Evolutionary conservation across 1,140 invertebrate genomes (phyloP).

Genomic region (Bombus impatiens): DNA sequence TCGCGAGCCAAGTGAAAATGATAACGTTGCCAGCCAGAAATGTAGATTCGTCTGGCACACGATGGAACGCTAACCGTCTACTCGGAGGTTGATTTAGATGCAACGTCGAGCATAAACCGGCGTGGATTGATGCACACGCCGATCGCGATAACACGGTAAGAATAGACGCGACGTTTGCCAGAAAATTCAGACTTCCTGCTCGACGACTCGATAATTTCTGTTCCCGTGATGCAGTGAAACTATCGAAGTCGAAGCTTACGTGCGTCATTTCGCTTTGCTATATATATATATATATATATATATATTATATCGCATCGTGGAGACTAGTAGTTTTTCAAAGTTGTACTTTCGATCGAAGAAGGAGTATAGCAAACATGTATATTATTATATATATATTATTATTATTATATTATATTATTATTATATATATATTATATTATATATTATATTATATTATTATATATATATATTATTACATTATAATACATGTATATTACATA

Average conservation of each 20-base stretch:
- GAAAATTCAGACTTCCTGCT: slow-evolving; percentile 28
- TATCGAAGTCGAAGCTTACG: neutral
- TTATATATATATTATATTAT: no score
- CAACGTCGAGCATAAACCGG: slow-evolving; percentile 22
- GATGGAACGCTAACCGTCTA: slow-evolving; percentile 47
- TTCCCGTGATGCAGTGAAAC: neutral
- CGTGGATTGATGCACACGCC: slow-evolving; percentile 25
- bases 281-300: no score
- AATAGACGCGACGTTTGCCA: slow-evolving; percentile 46
- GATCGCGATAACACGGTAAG: slow-evolving; percentile 49
- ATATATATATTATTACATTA: no score
- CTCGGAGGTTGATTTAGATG: slow-evolving; percentile 45
- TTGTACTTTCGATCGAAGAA: no score
- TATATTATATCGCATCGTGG: no score
- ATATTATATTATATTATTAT: no score
- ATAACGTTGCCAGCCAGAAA: slow-evolving; percentile 19
- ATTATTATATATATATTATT: no score
- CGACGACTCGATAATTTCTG: slow-evolving; percentile 14
- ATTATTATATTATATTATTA: no score
- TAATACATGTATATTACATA: no score
- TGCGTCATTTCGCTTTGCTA: neutral
- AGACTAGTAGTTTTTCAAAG: no score
- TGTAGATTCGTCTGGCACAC: slow-evolving; percentile 17
- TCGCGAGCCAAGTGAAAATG: slow-evolving; percentile 5
- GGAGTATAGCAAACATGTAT: no score